Conservation (phyloP, 1,140 invertebrate genomes). For the Triops cancriformis region DNA sequence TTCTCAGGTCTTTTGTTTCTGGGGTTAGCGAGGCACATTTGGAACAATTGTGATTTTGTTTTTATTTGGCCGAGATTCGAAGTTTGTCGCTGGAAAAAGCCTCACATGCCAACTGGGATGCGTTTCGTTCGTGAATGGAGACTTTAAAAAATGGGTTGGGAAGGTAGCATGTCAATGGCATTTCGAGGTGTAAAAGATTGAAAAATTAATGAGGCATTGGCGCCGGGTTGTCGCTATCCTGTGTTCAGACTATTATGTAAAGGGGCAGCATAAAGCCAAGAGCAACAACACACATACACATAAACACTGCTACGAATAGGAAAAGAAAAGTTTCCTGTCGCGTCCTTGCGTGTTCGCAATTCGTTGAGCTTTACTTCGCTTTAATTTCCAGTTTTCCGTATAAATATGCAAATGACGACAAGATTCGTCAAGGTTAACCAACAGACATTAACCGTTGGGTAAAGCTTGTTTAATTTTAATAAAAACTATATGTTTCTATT, state of each 20-base stretch:
- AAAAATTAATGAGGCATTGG: constrained; percentile 14
- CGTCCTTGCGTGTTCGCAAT: background rate
- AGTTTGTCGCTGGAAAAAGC: too few species aligned
- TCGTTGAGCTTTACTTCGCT: background rate
- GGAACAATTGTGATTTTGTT: background rate
- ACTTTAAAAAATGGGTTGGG: background rate
- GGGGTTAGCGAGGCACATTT: too few species aligned
- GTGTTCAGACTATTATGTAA: background rate
- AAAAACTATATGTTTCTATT: too few species aligned
- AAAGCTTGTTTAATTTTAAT: too few species aligned
- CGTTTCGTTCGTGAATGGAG: too few species aligned
- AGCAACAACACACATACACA: background rate
- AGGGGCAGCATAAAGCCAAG: background rate
- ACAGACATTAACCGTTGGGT: too few species aligned
- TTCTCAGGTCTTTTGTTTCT: too few species aligned
- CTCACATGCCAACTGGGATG: too few species aligned
- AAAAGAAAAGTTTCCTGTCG: background rate
- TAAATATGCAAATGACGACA: background rate
- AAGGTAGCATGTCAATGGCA: constrained; percentile 9
- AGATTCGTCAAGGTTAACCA: too few species aligned
- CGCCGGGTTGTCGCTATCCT: constrained; percentile 3
- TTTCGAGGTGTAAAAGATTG: constrained; percentile 3
- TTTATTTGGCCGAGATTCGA: background rate
- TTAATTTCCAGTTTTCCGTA: too few species aligned
- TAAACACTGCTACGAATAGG: too few species aligned